Percentiles rank a stretch among this genome's conserved stretches.
These are phyloP conservation scores for Gorsachius goisagi DNA, from an alignment of 2,113 vertebrate species.

Conservation along the genomic window DNA sequence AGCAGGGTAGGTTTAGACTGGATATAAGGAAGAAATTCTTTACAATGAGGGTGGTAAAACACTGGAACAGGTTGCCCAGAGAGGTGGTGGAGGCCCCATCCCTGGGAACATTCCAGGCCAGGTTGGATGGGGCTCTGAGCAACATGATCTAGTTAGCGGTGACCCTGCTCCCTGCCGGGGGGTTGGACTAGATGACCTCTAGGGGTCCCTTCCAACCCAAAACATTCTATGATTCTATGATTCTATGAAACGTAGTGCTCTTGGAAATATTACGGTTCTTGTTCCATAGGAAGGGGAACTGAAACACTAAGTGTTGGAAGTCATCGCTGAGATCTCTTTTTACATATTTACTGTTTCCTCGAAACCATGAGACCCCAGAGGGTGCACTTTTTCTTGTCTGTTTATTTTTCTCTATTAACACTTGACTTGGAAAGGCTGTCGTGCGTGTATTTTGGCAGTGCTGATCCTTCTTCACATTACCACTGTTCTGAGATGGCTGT, in stretches of 20 bases:
- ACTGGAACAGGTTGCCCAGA: too few relatives aligned
- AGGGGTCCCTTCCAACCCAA: too few relatives aligned
- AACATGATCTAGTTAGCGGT: too few relatives aligned
- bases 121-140: too few relatives aligned
- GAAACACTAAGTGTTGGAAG: neutral
- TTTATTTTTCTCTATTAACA: neutral
- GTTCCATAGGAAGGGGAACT: neutral
- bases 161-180: too few relatives aligned
- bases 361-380: neutral
- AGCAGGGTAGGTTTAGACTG: too few relatives aligned
- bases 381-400: neutral
- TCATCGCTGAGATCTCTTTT: neutral
- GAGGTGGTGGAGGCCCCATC: too few relatives aligned
- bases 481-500: fast-evolving
- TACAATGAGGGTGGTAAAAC: too few relatives aligned
- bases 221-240: too few relatives aligned
- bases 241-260: fast-evolving
- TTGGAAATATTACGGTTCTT: neutral
- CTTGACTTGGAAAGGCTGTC: neutral
- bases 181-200: too few relatives aligned
- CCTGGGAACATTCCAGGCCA: too few relatives aligned
- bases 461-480: neutral
- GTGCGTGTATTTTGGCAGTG: fast-evolving
- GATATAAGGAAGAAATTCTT: too few relatives aligned
- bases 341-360: neutral